A percentile compares a stretch with the other conserved stretches of the same genome.
phyloP scores from a whole-genome alignment of 1,140 invertebrate genomes.

The Paraescarpia echinospica region DNA sequence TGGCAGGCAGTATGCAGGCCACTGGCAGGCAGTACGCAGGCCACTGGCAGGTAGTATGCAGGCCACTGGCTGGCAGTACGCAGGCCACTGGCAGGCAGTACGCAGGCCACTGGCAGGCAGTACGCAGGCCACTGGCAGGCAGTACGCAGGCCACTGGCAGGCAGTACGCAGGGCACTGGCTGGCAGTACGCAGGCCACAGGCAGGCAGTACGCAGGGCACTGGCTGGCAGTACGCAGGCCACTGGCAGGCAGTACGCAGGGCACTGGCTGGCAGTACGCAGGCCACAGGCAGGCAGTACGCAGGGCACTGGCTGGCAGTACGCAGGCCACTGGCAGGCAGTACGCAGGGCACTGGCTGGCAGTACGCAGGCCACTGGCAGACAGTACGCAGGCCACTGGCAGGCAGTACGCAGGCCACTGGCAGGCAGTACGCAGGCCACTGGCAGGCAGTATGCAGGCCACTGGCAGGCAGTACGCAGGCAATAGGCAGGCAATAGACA shows the following conservation, averaged over 20 bases:
- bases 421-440: too few relatives aligned
- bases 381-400: background rate
- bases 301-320: too few relatives aligned
- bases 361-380: too few relatives aligned
- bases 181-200: background rate
- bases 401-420: background rate
- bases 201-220: background rate
- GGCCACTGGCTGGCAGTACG: too few relatives aligned
- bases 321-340: too few relatives aligned
- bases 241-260: background rate
- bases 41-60: too few relatives aligned
- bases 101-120: background rate
- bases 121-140: background rate
- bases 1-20: too few relatives aligned
- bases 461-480: background rate
- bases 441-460: too few relatives aligned
- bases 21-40: too few relatives aligned
- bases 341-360: too few relatives aligned
- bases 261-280: too few relatives aligned
- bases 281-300: too few relatives aligned
- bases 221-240: background rate
- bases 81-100: background rate
- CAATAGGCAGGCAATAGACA: background rate
- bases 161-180: background rate
- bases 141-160: background rate